Evolutionary conservation across 2,797 vertebrate species (phyloP), one percentile per base, ranked within the genome.

Genomic region (Micropoecilia bifurca): DNA sequence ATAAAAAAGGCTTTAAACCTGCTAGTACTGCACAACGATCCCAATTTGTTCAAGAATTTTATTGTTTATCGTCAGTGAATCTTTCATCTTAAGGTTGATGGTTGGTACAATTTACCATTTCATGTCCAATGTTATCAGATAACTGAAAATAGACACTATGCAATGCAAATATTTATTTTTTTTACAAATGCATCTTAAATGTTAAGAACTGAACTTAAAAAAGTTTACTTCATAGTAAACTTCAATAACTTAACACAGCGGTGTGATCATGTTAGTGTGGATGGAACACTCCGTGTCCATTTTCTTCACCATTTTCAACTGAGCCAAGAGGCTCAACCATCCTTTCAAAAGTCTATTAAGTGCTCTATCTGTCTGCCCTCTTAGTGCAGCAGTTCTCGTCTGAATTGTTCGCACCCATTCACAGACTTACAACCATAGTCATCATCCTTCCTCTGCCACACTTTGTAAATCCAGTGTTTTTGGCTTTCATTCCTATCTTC

Each of bases 301-400:
- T 85, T 80, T 47, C 39, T 43, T 50, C 48, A 16, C 22, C n/a
- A 73, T 83, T 84, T 86, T 76, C 68, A 69, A 81, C 39, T 78
- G 22, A 81, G 53, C 30, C 14, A n/a, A 57, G 72, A 80, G 59
- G 5, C 46, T 55, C 7, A 28, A 74, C 48, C 59, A 63, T 84
- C 80, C 74, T 80, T 83, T 88, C 41, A 82, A 82, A 86, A 74
- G 55, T 77, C 81, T 73, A 77, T 61, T n/a, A 28, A 81, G 73
- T 76, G 76, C 55, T 69, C 5, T 16, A 48, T 78, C 74, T 71
- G 36, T 73, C 80, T 66, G 43, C 73, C 39, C 71, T 81, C 55
- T 59, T 33, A 53, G 75, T 72, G 72, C 28, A 0, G 33, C 57
- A 71, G 33, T 39, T 30, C 28, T 80, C 5, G 3, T 53, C 25